Conservation (phyloP, 1,140 invertebrate species). For the Hylaeus anthracinus region DNA sequence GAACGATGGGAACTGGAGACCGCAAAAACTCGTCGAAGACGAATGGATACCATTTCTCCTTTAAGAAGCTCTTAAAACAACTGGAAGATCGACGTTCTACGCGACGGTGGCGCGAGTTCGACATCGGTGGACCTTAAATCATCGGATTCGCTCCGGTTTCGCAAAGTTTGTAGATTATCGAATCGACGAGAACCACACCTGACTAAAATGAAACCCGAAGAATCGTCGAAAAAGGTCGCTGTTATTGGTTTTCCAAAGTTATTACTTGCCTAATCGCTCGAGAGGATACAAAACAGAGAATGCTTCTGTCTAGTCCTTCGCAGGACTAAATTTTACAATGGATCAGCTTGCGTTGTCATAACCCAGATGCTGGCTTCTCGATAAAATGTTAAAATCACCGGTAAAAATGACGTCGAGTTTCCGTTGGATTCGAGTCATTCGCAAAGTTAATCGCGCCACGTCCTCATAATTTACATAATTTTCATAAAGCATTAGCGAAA, state of each 20-base stretch:
- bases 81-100: slow-evolving; percentile 1
- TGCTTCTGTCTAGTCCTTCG: too few species aligned
- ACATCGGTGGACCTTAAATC: slow-evolving; percentile 1
- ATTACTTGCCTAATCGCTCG: slow-evolving; percentile 38
- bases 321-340: too few species aligned
- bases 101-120: not conserved
- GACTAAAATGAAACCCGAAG: not conserved
- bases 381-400: too few species aligned
- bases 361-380: too few species aligned
- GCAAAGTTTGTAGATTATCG: not conserved
- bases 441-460: not conserved
- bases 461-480: slow-evolving; percentile 69
- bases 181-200: not conserved
- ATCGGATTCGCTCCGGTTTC: not conserved
- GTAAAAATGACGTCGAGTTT: too few species aligned
- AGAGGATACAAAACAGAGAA: too few species aligned
- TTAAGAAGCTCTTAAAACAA: not conserved
- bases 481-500: slow-evolving; percentile 70
- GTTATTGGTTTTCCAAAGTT: slow-evolving; percentile 29
- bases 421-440: too few species aligned
- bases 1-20: not conserved
- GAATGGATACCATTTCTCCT: slow-evolving; percentile 12
- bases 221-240: not conserved
- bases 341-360: too few species aligned
- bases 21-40: not conserved